phyloP scores from a whole-genome alignment of 2,113 vertebrate species.

The Chauna torquata region DNA sequence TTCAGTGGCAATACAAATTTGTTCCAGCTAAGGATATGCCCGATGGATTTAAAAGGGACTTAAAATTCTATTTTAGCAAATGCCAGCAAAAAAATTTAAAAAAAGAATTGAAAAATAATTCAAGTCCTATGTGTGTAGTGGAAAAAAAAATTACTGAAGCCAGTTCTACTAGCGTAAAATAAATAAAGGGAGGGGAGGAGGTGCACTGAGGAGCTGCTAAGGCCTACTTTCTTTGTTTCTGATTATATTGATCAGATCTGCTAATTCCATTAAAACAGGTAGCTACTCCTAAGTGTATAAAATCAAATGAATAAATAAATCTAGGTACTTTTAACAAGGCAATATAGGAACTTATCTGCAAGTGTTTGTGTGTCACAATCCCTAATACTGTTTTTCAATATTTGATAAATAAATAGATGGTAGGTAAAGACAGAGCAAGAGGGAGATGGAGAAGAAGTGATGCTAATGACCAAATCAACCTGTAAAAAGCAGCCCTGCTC shows the following conservation, averaged over 20 bases:
- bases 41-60: neutral
- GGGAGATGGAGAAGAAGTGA: neutral
- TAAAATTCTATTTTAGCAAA: neutral
- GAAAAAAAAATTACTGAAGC: neutral
- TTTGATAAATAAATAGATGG: slow-evolving; percentile 2
- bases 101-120: neutral
- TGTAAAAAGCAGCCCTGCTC: slow-evolving; percentile 59
- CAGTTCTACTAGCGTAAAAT: neutral
- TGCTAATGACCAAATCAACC: slow-evolving; percentile 66
- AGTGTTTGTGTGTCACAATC: neutral
- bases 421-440: neutral
- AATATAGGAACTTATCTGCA: neutral
- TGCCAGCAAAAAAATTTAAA: neutral
- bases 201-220: neutral
- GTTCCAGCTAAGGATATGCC: neutral
- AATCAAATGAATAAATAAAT: neutral
- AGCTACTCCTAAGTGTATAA: neutral
- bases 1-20: neutral
- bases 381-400: neutral
- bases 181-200: neutral
- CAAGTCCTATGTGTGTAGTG: neutral
- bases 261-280: neutral
- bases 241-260: neutral
- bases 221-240: slow-evolving; percentile 25
- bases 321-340: neutral